These are phyloP conservation scores for Ptyas mucosa DNA, from an alignment of 2,113 vertebrate genomes.

Conservation along the genomic window DNA sequence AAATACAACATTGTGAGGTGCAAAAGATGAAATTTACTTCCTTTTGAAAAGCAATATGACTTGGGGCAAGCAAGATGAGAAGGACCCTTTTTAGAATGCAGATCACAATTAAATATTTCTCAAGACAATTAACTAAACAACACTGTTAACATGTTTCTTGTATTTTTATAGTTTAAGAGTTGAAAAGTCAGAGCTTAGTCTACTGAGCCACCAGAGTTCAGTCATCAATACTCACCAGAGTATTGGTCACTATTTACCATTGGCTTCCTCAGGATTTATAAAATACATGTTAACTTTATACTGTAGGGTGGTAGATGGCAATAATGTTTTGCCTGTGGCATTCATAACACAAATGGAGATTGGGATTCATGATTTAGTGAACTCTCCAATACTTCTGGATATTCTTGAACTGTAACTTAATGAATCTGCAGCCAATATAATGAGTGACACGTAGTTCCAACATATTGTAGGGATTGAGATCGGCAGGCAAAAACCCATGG, in stretches of 20 bases:
- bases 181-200: too few species aligned
- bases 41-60: background rate
- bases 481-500: background rate
- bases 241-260: background rate
- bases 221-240: too few species aligned
- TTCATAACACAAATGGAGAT: background rate
- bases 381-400: background rate
- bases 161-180: background rate
- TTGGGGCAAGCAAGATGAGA: background rate
- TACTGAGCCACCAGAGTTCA: too few species aligned
- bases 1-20: background rate
- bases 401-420: background rate
- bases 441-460: background rate
- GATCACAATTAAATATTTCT: background rate
- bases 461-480: background rate
- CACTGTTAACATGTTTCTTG: background rate
- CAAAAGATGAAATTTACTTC: background rate
- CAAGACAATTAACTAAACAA: background rate
- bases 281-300: constrained; percentile 16
- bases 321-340: background rate
- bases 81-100: background rate
- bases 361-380: background rate
- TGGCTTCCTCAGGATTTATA: background rate
- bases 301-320: background rate
- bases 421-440: background rate